Evolutionary conservation across 2,113 vertebrate species (phyloP).

Genomic region (Pomatorhinus ruficollis): DNA sequence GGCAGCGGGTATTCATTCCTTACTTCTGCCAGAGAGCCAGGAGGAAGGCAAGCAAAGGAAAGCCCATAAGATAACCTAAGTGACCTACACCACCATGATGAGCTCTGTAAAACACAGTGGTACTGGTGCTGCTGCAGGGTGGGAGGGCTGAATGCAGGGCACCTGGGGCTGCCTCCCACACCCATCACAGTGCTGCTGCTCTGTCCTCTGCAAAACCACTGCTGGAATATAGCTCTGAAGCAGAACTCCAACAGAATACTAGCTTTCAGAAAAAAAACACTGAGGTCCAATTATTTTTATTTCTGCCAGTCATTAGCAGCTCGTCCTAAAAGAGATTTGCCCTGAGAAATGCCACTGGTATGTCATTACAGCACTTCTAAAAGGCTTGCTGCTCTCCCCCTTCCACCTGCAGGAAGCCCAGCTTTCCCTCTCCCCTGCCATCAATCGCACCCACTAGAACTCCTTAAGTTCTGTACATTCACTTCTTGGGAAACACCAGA

Average conservation of each 20-base stretch:
- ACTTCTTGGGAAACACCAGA: constrained; percentile 48
- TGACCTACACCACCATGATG: not conserved
- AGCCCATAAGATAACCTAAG: not conserved
- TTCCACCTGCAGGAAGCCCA: not conserved
- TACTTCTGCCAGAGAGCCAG: not conserved
- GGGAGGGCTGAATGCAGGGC: not conserved
- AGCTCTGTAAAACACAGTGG: not conserved
- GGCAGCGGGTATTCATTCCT: not conserved
- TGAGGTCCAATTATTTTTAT: not conserved
- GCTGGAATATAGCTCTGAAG: not conserved
- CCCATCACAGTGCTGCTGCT: rapidly evolving
- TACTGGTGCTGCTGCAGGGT: not conserved
- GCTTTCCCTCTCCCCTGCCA: not conserved
- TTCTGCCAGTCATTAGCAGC: not conserved
- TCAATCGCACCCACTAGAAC: not conserved
- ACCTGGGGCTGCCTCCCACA: not conserved
- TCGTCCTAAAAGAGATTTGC: not conserved
- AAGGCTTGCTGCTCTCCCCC: not conserved
- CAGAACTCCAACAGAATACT: not conserved
- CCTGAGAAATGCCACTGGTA: not conserved
- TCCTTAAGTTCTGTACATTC: constrained; percentile 25
- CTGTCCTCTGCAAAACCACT: not conserved
- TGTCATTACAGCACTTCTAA: not conserved
- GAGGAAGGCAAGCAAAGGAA: not conserved
- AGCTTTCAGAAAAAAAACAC: not conserved